Evolutionary conservation across 2,888 invertebrate species (phyloP).

Genomic region (Augochlorella aurata): DNA sequence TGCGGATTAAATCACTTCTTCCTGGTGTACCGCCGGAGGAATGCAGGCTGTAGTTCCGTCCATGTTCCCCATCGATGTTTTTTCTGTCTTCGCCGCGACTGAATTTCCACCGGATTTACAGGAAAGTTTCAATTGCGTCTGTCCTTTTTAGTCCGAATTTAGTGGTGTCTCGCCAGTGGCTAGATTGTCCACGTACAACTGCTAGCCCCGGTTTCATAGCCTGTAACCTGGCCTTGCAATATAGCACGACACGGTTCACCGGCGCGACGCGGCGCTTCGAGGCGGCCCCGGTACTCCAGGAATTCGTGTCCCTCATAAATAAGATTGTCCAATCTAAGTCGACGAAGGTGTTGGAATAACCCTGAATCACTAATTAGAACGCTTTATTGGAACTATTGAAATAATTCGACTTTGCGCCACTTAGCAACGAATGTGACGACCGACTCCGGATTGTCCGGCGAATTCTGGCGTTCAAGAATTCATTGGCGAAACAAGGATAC

Average conservation of each 20-base stretch:
- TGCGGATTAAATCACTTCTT: not conserved
- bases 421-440: not conserved
- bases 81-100: slow-evolving; percentile 14
- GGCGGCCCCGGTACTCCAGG: slow-evolving; percentile 34
- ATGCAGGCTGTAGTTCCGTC: not conserved
- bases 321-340: slow-evolving; percentile 53
- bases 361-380: slow-evolving; percentile 47
- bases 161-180: slow-evolving; percentile 32
- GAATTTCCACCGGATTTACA: slow-evolving; percentile 38
- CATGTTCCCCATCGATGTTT: slow-evolving; percentile 4
- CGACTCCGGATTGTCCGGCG: not conserved
- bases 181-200: slow-evolving; percentile 41
- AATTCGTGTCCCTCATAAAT: slow-evolving; percentile 54
- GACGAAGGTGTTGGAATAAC: slow-evolving; percentile 28
- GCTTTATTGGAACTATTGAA: slow-evolving; percentile 41
- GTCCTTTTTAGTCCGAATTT: slow-evolving; percentile 37
- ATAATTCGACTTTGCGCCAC: slow-evolving; percentile 18
- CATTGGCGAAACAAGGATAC: not conserved
- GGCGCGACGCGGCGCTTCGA: slow-evolving; percentile 11
- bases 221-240: slow-evolving; percentile 36
- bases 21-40: not conserved
- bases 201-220: slow-evolving; percentile 46
- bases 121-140: slow-evolving; percentile 47
- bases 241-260: slow-evolving; percentile 35
- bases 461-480: not conserved